Evolutionary conservation across 2,888 invertebrate genomes (phyloP), one percentile per base, ranked within the genome.

Genomic region (Andrena camellia): DNA sequence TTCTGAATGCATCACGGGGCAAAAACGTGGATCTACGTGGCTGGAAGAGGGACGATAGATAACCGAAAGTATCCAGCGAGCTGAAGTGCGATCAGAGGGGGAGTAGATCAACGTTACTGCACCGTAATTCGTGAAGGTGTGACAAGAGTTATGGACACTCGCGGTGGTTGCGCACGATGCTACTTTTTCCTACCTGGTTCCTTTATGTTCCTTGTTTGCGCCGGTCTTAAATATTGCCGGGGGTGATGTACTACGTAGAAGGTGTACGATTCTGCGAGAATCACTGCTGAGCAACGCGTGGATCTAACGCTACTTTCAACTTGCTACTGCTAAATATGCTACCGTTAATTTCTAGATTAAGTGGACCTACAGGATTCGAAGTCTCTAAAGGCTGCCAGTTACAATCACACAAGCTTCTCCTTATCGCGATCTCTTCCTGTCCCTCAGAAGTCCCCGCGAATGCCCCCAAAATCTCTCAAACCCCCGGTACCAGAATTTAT

Each of bases 131-230:
- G 20, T 7, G 52, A 31, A 26, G 10, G 35, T 35, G 17, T 33
- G 33, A 68, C 52, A 33, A 13, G 64, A 29, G 57, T 2, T 48
- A 29, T 66, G 63, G n/a, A 35, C 31, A 20, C 26, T 42, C 23
- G 7, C 6, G n/a, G 42, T 59, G 59, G 10, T 26, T 31, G 59
- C 42, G 1, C 42, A 42, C 42, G 42, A 1, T 17, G 17, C 42
- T 42, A 42, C 42, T 42, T 35, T 31, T 10, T 42, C 78, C 68
- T 78, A 78, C 78, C 78, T 78, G 42, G 10, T 8, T 33, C 17
- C n/a, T 69, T 63, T 42, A 13, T 63, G 26, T 7, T 17, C 17
- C 13, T 33, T 10, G 60, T 69, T 64, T 4, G 26, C 23, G 26
- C 17, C 23, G 20, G n/a, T 20, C 33, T 42, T 33, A 48, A 26